Percentiles rank a stretch among this genome's conserved stretches.
Conservation (phyloP, 2,888 invertebrate species). For the Stictocephala bisonia region DNA sequence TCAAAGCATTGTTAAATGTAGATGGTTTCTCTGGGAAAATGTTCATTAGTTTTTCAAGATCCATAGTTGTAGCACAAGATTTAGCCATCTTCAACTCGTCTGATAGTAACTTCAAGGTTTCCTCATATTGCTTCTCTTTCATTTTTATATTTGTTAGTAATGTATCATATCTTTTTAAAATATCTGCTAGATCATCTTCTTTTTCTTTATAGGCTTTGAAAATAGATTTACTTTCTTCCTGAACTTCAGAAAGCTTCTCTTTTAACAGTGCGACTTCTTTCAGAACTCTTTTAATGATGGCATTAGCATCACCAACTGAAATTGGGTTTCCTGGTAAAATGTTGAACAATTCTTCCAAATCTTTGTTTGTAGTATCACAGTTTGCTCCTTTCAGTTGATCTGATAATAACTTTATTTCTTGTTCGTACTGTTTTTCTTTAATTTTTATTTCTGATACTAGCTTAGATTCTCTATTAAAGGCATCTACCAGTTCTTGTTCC, state of each 20-base stretch:
- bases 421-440: neutral
- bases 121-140: neutral
- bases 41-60: too few species aligned
- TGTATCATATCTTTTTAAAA: slow-evolving; percentile 7
- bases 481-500: slow-evolving; percentile 12
- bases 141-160: neutral
- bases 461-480: slow-evolving; percentile 15
- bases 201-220: slow-evolving; percentile 1
- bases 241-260: slow-evolving; percentile 1
- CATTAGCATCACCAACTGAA: neutral
- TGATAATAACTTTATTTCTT: neutral
- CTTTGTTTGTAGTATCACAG: neutral
- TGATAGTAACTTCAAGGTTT: neutral
- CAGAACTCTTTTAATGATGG: neutral
- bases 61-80: too few species aligned
- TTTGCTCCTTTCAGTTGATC: neutral
- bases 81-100: neutral
- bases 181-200: slow-evolving; percentile 13
- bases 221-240: slow-evolving; percentile 29
- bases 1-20: too few species aligned
- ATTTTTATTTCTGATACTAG: neutral
- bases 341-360: neutral
- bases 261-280: neutral
- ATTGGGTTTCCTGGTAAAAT: neutral
- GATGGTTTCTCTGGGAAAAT: too few species aligned